Evolutionary conservation across 2,888 invertebrate genomes (phyloP), one percentile per base, ranked within the genome.

Genomic region (Pteria penguin): DNA sequence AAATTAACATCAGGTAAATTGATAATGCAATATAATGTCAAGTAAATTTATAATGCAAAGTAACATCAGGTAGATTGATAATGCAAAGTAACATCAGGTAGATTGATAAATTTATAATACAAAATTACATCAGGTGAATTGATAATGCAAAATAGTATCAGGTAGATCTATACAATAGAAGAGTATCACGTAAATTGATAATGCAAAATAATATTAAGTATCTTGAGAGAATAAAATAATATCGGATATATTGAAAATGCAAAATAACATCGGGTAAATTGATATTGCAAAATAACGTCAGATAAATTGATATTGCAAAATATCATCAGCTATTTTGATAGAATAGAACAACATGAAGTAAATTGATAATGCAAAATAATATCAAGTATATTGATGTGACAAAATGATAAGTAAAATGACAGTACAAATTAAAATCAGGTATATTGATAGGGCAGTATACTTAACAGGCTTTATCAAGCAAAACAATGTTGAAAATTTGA

Each of bases 281-380:
- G n/a, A n/a, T n/a, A n/a, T n/a, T n/a, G n/a, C 45, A 36, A 36
- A 36, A 36, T n/a, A 36, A 36, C 14, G 14, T 36, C 5, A 36
- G 45, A 14, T 36, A 36, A 36, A 36, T 14, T n/a, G n/a, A n/a
- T n/a, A n/a, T n/a, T n/a, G n/a, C 45, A 36, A 36, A 36, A 36
- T 36, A 36, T 11, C 14, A 36, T 36, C 5, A 36, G 90, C 91
- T 91, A 68, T 31, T 14, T 85, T n/a, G n/a, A n/a, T n/a, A n/a
- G n/a, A n/a, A n/a, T 91, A 92, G 70, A 92, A 92, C 79, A 45
- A 45, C 18, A 45, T 45, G 18, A 45, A 18, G 45, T 45, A 45
- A 45, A 45, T n/a, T n/a, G n/a, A n/a, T n/a, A n/a, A n/a, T n/a
- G 11, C 45, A 36, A 36, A 36, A 36, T 36, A 36, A 36, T 36